These are phyloP conservation scores for Atta colombica DNA, from an alignment of 1,140 invertebrate species.

Conservation along the genomic window DNA sequence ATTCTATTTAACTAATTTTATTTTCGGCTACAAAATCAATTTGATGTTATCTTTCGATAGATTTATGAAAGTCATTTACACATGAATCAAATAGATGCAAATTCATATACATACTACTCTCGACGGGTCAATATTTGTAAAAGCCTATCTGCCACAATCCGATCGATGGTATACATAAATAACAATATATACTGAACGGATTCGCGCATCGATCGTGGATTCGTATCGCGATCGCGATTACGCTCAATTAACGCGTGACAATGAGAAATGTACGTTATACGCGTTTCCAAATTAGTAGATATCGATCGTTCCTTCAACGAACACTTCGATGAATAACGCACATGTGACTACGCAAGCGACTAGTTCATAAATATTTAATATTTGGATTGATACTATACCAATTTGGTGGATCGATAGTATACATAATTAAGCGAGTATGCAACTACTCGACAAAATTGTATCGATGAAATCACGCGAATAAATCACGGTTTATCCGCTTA, in stretches of 20 bases:
- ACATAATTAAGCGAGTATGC: slow-evolving; percentile 52
- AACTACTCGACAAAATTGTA: slow-evolving; percentile 52
- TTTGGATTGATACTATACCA: slow-evolving; percentile 55
- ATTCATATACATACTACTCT: slow-evolving; percentile 43
- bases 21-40: slow-evolving; percentile 25
- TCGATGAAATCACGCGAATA: slow-evolving; percentile 54
- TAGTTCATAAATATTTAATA: slow-evolving; percentile 65
- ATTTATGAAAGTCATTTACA: slow-evolving; percentile 37
- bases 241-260: slow-evolving; percentile 59
- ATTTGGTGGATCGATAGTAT: slow-evolving; percentile 53
- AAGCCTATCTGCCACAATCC: slow-evolving; percentile 39
- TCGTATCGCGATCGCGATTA: slow-evolving; percentile 46
- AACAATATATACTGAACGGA: slow-evolving; percentile 13
- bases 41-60: slow-evolving; percentile 25
- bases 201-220: slow-evolving; percentile 44
- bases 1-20: slow-evolving; percentile 37
- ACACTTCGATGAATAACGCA: slow-evolving; percentile 32
- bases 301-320: slow-evolving; percentile 46
- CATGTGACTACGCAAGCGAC: slow-evolving; percentile 21
- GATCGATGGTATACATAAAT: slow-evolving; percentile 47
- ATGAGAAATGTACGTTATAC: slow-evolving; percentile 50
- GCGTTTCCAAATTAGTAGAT: slow-evolving; percentile 58
- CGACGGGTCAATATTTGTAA: slow-evolving; percentile 59
- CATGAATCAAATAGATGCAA: slow-evolving; percentile 59
- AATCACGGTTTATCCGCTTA: slow-evolving; percentile 63